A percentile compares a stretch with the other conserved stretches of the same genome.
Evolutionary conservation across 2,113 vertebrate genomes (phyloP).

Genomic region (Gymnarchus niloticus): DNA sequence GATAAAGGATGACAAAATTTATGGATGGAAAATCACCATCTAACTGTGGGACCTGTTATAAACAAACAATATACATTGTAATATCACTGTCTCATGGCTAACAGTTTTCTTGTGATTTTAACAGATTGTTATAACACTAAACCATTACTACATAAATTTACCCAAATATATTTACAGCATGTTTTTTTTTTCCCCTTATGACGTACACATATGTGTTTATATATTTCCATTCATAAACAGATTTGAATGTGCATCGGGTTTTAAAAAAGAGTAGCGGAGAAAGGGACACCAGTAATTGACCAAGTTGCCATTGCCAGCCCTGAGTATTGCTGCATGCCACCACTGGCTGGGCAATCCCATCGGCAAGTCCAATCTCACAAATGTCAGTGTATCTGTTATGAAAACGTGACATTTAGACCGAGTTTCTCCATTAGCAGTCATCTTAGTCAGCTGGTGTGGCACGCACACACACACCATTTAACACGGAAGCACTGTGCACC

Average conservation of each 20-base stretch:
- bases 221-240: not conserved
- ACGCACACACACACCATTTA: conserved; percentile 27
- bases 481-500: conserved; percentile 24
- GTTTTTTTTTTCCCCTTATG: conserved; percentile 36
- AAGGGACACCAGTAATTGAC: conserved; percentile 38
- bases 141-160: conserved; percentile 52
- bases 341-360: conserved; percentile 63
- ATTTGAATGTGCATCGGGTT: conserved; percentile 19
- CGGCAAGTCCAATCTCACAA: conserved; percentile 73
- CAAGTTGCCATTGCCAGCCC: conserved; percentile 58
- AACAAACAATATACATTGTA: conserved; percentile 66
- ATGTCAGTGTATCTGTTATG: conserved; percentile 72
- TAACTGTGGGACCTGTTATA: conserved; percentile 67
- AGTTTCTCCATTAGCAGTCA: conserved; percentile 62
- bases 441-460: conserved; percentile 60
- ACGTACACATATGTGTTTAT: not conserved
- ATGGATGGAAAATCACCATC: conserved; percentile 68
- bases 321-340: conserved; percentile 58
- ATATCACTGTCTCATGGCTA: conserved; percentile 70
- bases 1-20: conserved; percentile 69
- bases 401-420: conserved; percentile 74
- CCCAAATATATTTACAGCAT: not conserved
- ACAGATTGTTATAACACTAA: not conserved
- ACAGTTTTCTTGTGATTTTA: conserved; percentile 49
- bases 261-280: conserved; percentile 52